These are phyloP conservation scores for Leptoteleia sp. DNA, from an alignment of 1,140 invertebrate genomes.

Conservation along the genomic window DNA sequence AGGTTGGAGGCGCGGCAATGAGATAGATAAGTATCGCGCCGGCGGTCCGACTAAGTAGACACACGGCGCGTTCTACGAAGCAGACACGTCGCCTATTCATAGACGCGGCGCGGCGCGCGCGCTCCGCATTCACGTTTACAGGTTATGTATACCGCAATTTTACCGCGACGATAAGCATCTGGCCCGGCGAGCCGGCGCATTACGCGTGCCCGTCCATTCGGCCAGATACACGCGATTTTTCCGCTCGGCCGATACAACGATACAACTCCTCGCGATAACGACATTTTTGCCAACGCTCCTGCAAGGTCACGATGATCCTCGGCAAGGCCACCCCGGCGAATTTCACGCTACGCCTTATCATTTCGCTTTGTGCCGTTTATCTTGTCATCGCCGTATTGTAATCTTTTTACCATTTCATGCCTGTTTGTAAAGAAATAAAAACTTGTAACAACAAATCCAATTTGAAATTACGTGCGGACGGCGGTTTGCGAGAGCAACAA, in stretches of 20 bases:
- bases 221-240: neutral
- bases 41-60: slow-evolving; percentile 50
- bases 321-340: slow-evolving; percentile 8
- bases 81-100: slow-evolving; percentile 63
- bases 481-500: too few species aligned
- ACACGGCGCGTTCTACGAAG: slow-evolving; percentile 41
- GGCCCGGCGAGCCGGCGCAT: neutral
- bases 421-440: too few species aligned
- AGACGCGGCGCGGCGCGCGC: slow-evolving; percentile 37
- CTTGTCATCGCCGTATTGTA: too few species aligned
- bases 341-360: slow-evolving; percentile 1
- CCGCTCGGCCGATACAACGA: too few species aligned
- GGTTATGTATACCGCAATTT: slow-evolving; percentile 55
- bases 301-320: slow-evolving; percentile 47
- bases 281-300: slow-evolving; percentile 29
- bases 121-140: slow-evolving; percentile 56
- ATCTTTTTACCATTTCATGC: too few species aligned
- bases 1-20: too few species aligned
- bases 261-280: too few species aligned
- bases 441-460: too few species aligned
- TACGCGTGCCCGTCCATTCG: neutral
- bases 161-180: slow-evolving; percentile 42
- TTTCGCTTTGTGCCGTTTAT: neutral
- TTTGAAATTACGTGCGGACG: too few species aligned
- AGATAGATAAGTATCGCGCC: slow-evolving; percentile 59